Base-by-base conservation (phyloP, 2,797 vertebrate species). In the Hydrocynus forskahlii region DNA sequence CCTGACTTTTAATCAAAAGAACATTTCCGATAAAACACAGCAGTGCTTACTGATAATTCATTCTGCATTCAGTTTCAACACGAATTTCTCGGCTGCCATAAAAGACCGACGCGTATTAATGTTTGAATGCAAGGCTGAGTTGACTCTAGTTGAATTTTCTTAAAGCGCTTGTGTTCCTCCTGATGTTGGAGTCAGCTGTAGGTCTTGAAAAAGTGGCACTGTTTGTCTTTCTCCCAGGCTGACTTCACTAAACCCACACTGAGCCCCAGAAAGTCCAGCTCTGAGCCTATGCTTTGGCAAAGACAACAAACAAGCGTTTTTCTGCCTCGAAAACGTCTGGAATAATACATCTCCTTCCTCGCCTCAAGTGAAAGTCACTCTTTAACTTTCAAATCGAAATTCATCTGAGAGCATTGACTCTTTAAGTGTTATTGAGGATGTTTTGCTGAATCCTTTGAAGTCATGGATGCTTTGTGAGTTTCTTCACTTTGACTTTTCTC, bases 401-500 rank as follows among this genome's bases (percentile, higher is more conserved):
- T 82, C 43, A 57, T 85, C 50, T 9, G 14, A 84, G 76, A 84
- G 77, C 71, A 70, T 52, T 75, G 79, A 76, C 79, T 69, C 80
- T 82, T 82, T 73, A 86, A 89, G 75, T 84, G 85, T 86, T 84
- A 90, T 84, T 87, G 85, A 82, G 86, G 80, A 85, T 82, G 80
- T 85, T 85, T 86, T 55, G 82, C 71, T 84, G 72, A 52, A 83
- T 77, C 77, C 70, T 84, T 71, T 84, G 45, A 86, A 84, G 82
- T 89, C 86, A 85, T 79, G 76, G 80, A 50, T 64, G 57, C 74
- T 86, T 77, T 76, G 82, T 29, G 79, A 86, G 79, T 45, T 80
- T 86, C 87, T 88, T 82, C 89, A 88, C 88, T 91, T 90, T 81
- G 81, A 89, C 88, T 90, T 70, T 75, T 84, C 82, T 89, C 86